A percentile compares a stretch with the other conserved stretches of the same genome.
These are phyloP conservation scores for Semnopithecus entellus DNA, from an alignment of 2,113 vertebrate species.

Conservation along the genomic window DNA sequence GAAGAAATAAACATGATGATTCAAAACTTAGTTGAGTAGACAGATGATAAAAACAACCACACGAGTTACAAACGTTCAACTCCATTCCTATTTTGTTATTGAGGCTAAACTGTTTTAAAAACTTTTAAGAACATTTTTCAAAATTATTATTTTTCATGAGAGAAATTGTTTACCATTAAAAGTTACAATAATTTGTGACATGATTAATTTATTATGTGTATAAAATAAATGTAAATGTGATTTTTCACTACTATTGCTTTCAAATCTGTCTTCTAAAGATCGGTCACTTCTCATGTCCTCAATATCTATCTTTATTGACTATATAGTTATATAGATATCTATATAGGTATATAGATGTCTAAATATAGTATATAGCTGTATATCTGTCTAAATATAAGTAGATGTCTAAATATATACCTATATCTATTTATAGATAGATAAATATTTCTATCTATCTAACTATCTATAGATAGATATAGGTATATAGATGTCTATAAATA, in stretches of 20 bases:
- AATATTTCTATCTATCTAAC: too few relatives aligned
- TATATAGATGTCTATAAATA: too few relatives aligned
- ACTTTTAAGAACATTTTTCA: background rate
- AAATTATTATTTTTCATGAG: background rate
- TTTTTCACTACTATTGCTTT: background rate
- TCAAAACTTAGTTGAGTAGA: background rate
- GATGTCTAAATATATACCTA: too few relatives aligned
- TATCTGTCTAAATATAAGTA: too few relatives aligned
- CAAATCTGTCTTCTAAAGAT: background rate
- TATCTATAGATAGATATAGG: too few relatives aligned
- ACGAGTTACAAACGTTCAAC: background rate
- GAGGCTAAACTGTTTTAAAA: background rate
- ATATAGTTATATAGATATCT: background rate
- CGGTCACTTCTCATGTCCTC: background rate
- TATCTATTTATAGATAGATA: too few relatives aligned
- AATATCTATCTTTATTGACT: background rate
- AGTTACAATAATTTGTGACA: background rate
- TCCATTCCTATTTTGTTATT: background rate
- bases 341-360: too few relatives aligned
- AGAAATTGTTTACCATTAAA: background rate
- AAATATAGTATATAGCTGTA: too few relatives aligned
- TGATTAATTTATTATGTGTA: background rate
- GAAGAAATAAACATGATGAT: background rate
- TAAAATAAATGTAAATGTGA: background rate
- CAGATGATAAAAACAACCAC: background rate